These are phyloP conservation scores for Pterocles orientalis DNA, from an alignment of 2,113 vertebrate species.

Conservation along the genomic window DNA sequence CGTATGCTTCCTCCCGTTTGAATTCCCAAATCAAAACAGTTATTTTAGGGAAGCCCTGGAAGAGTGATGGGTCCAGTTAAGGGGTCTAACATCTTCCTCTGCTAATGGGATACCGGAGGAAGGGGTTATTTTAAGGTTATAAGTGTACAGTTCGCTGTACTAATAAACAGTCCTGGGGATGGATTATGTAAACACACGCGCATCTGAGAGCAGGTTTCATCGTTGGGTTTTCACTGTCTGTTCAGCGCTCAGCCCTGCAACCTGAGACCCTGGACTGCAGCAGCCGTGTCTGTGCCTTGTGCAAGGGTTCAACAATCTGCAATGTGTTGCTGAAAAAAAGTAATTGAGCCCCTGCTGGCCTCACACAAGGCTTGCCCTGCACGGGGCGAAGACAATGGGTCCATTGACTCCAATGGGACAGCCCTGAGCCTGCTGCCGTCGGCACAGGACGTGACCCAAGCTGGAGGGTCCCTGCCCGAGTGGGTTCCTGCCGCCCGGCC, in stretches of 20 bases:
- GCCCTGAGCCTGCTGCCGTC: background rate
- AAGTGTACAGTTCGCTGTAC: background rate
- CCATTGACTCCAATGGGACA: background rate
- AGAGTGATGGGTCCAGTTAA: background rate
- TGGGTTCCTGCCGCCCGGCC: background rate
- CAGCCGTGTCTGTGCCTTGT: background rate
- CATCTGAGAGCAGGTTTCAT: background rate
- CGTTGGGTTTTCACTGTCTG: background rate
- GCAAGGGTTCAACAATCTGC: background rate
- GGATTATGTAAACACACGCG: background rate
- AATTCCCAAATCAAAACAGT: background rate
- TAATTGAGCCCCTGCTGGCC: background rate
- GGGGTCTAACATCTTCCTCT: slow-evolving; percentile 10
- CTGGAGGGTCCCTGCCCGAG: background rate
- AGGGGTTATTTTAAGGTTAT: slow-evolving; percentile 17
- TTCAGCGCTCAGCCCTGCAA: background rate
- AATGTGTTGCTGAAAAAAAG: background rate
- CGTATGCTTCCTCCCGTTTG: background rate
- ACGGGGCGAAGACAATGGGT: background rate
- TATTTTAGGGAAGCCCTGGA: slow-evolving; percentile 2
- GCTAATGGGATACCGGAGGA: background rate
- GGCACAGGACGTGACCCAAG: fast-evolving
- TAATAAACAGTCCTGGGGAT: background rate
- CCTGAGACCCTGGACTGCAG: background rate
- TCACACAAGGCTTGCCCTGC: background rate